phyloP scores from a whole-genome alignment of 2,113 vertebrate species.

The Eolophus roseicapilla region DNA sequence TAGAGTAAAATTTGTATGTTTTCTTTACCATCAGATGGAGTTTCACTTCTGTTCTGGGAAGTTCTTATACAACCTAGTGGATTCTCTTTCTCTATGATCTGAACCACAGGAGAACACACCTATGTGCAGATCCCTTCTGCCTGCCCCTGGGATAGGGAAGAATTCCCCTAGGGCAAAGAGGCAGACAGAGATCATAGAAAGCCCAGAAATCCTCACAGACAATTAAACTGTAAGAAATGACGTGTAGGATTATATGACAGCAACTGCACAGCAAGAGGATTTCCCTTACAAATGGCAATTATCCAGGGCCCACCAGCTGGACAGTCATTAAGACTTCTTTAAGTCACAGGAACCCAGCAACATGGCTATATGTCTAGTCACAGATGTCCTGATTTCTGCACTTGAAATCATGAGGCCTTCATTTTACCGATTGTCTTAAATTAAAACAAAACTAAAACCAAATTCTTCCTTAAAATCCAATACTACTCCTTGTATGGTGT shows the following conservation, averaged over 20 bases:
- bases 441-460: background rate
- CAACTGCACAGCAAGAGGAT: background rate
- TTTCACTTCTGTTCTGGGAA: background rate
- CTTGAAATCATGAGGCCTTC: background rate
- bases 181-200: background rate
- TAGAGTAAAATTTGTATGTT: background rate
- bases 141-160: background rate
- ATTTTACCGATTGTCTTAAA: background rate
- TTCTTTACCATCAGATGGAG: background rate
- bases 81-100: background rate
- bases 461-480: background rate
- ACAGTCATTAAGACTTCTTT: background rate
- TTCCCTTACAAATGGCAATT: constrained; percentile 18
- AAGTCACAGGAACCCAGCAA: background rate
- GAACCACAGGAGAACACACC: background rate
- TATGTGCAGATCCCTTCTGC: background rate
- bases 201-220: background rate
- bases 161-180: background rate
- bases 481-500: fast-evolving
- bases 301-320: background rate
- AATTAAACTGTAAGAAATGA: background rate
- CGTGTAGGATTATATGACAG: background rate
- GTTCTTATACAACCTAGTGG: background rate
- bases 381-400: background rate
- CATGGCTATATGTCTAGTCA: background rate